Evolutionary conservation across 2,888 invertebrate species (phyloP).

Genomic region (Julus scanicus): DNA sequence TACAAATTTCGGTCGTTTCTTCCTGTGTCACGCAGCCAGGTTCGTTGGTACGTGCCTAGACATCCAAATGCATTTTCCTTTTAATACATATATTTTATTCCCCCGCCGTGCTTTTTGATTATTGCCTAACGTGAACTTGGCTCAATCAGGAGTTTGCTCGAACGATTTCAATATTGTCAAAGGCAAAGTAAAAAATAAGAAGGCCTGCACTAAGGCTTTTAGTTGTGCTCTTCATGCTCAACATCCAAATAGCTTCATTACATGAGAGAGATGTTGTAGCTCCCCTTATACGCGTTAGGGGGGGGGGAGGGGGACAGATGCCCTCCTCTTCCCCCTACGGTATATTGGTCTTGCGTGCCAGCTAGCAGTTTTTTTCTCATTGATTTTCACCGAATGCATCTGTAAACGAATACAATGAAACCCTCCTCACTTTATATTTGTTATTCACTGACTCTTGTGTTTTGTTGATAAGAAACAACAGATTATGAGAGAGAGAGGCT

Average conservation of each 20-base stretch:
- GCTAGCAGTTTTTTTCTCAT: constrained; percentile 33
- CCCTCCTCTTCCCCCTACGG: not conserved
- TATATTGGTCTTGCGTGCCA: constrained; percentile 33
- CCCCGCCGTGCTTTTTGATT: constrained; percentile 33
- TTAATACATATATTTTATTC: constrained; percentile 27
- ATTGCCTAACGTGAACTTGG: constrained; percentile 33
- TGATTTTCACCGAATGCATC: constrained; percentile 18
- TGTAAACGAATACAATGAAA: constrained; percentile 33
- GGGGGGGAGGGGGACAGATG: not conserved
- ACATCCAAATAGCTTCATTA: constrained; percentile 33
- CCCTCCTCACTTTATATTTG: constrained; percentile 33
- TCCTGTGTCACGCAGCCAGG: not conserved
- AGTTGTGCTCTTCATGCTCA: constrained; percentile 27
- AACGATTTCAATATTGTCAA: constrained; percentile 33
- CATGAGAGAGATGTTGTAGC: constrained; percentile 8
- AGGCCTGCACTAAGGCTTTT: constrained; percentile 17
- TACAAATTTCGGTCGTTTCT: constrained; percentile 20
- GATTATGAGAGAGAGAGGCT: constrained; percentile 31
- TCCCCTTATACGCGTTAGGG: not conserved
- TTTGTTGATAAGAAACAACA: constrained; percentile 27
- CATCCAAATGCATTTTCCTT: constrained; percentile 33
- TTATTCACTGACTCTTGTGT: constrained; percentile 33
- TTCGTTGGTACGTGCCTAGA: not conserved
- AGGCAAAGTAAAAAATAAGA: constrained; percentile 33
- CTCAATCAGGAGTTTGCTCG: constrained; percentile 33